Evolutionary conservation across 2,888 invertebrate species (phyloP), one percentile per base, ranked within the genome.

Genomic region (Helobdella robusta): DNA sequence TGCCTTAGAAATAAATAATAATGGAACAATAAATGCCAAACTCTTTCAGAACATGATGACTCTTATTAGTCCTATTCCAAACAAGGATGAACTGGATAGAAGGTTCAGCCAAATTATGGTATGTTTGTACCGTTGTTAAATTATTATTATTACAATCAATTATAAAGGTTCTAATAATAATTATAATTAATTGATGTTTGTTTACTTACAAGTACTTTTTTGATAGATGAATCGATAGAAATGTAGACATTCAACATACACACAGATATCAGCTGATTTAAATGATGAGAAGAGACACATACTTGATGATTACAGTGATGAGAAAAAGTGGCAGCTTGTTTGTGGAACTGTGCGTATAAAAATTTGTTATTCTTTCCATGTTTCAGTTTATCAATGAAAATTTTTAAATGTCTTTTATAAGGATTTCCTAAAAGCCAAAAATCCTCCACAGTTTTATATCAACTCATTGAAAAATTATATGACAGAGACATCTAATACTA

Each of bases 221-320:
- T n/a, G 6, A 23, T 44, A 25, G 25, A 23, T 60, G 15, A 23
- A 1, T 1, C 6, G 11, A 40, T 52, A 20, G 23, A 11, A 1
- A 20, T n/a, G 20, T 40, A 40, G n/a, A 40, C 44, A 11, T 40
- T 40, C n/a, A 40, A 40, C 36, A 73, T 76, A 75, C 20, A 86
- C 35, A 1, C 34, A 65, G 65, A 48, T 35, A 11, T 65, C 65
- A 20, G 52, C 60, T 8, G 60, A 65, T 32, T 25, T 65, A 28
- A 59, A 46, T 32, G 52, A 48, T 2, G 60, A 65, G n/a, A 59
- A 65, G 35, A 52, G 34, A 8, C 60, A 65, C 23, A 23, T 65
- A 11, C 20, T 65, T 18, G 60, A 52, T 30, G 36, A 60, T 34
- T 60, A 48, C 60, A 65, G 65, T 18, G 65, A 65, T 15, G 60